Evolutionary conservation across 2,113 vertebrate genomes (phyloP).

Genomic region (Bufo gargarizans): DNA sequence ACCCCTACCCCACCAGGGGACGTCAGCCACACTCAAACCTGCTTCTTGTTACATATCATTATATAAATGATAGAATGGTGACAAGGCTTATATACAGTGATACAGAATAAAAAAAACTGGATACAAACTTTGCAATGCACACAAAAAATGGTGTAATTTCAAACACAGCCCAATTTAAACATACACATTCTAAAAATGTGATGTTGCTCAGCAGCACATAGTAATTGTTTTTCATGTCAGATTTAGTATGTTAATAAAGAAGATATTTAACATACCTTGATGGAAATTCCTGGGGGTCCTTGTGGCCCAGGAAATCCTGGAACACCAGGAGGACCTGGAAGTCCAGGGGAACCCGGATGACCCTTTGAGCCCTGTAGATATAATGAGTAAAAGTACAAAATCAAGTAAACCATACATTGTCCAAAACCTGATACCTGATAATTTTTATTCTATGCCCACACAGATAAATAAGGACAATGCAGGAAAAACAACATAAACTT

Average conservation of each 20-base stretch:
- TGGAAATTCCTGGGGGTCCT: slow-evolving; percentile 76
- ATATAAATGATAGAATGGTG: too few species aligned
- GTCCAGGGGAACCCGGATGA: slow-evolving; percentile 70
- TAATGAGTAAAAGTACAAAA: neutral
- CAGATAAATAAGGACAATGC: neutral
- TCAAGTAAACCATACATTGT: neutral
- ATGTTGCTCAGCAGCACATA: neutral
- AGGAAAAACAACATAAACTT: too few species aligned
- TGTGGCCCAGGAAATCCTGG: slow-evolving; percentile 72
- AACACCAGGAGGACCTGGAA: slow-evolving; percentile 74
- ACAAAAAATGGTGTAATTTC: too few species aligned
- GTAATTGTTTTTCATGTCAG: too few species aligned
- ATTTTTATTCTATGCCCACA: neutral
- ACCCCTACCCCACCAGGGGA: too few species aligned
- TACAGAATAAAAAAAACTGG: too few species aligned
- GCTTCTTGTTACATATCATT: too few species aligned
- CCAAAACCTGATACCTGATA: neutral
- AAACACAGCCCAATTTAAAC: too few species aligned
- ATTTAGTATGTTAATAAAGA: neutral
- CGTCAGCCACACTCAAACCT: too few species aligned
- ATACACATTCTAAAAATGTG: neutral
- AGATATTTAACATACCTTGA: slow-evolving; percentile 76
- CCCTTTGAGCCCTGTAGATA: slow-evolving; percentile 72
- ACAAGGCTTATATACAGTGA: too few species aligned
- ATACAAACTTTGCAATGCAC: too few species aligned